Conservation (phyloP, 2,797 vertebrate genomes). For the Alcedo atthis region DNA sequence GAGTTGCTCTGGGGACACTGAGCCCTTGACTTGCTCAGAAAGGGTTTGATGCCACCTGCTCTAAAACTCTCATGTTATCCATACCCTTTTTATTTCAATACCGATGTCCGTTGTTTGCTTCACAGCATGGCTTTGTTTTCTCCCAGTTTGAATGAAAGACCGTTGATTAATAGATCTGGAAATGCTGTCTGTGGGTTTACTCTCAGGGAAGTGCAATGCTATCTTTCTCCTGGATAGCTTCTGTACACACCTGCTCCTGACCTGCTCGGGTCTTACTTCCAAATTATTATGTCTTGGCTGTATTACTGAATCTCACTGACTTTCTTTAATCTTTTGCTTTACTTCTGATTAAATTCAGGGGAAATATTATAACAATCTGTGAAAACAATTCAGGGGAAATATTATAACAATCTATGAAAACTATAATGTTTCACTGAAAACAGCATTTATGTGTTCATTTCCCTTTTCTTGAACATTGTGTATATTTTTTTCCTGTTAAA, state of each 20-base stretch:
- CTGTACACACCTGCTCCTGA: background rate
- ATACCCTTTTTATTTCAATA: background rate
- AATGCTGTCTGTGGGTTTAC: background rate
- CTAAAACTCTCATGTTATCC: background rate
- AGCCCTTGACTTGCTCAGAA: conserved; percentile 50
- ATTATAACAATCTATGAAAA: background rate
- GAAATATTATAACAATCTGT: background rate
- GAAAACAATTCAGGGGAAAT: background rate
- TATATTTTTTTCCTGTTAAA: conserved; percentile 32
- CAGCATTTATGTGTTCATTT: conserved; percentile 25
- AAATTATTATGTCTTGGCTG: background rate
- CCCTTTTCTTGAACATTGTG: conserved; percentile 1
- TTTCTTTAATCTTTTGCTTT: background rate
- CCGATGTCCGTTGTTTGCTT: background rate
- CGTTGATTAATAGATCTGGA: background rate
- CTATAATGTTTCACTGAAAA: background rate
- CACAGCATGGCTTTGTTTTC: background rate
- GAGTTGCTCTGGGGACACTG: background rate
- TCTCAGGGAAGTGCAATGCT: background rate
- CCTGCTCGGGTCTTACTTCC: background rate
- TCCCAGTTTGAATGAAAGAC: background rate
- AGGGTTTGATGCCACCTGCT: conserved; percentile 63
- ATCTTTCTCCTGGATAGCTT: background rate
- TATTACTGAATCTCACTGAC: background rate
- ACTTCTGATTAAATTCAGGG: background rate